These are phyloP conservation scores for Rhabdornis inornatus DNA, from an alignment of 2,113 vertebrate species.

Conservation along the genomic window DNA sequence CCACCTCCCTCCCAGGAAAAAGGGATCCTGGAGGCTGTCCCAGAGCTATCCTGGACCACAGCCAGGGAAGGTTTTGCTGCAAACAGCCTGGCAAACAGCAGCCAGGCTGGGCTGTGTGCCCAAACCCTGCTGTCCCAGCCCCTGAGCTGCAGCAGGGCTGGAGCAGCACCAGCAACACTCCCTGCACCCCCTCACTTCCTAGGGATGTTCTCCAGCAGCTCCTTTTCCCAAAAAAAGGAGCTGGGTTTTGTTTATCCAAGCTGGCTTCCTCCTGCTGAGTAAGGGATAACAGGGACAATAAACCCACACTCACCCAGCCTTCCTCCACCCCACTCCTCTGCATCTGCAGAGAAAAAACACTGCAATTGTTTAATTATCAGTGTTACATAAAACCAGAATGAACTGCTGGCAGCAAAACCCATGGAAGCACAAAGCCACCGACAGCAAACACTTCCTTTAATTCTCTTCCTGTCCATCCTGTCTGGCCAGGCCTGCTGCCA, in stretches of 20 bases:
- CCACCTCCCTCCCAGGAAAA: background rate
- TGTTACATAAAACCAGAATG: background rate
- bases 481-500: slow-evolving; percentile 54
- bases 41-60: background rate
- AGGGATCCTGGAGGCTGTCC: background rate
- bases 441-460: slow-evolving; percentile 51
- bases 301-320: background rate
- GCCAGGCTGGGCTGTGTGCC: background rate
- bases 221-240: no score
- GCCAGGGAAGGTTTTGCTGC: background rate
- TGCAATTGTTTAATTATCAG: background rate
- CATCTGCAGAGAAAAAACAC: background rate
- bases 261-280: background rate
- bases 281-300: background rate
- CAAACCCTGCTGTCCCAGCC: background rate
- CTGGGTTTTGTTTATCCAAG: rapidly evolving
- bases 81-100: rapidly evolving
- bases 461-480: slow-evolving; percentile 67
- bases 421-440: background rate
- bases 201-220: background rate
- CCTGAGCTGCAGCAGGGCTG: background rate
- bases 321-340: background rate
- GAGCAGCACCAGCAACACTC: background rate
- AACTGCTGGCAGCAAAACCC: background rate
- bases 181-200: background rate